Evolutionary conservation across 2,113 vertebrate species (phyloP), one percentile per base, ranked within the genome.

Genomic region (Shinisaurus crocodilurus): DNA sequence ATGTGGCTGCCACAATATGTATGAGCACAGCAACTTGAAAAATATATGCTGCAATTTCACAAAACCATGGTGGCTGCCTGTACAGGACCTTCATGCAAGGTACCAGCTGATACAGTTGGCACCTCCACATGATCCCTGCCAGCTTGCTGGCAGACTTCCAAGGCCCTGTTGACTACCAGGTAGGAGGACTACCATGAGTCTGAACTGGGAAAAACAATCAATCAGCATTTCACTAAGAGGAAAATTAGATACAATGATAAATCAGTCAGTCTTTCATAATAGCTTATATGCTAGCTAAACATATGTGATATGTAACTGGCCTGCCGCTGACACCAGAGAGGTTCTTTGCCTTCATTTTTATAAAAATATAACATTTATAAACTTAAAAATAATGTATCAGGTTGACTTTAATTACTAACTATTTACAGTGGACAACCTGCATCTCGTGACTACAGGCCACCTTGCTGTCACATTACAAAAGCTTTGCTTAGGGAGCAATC

Each of bases 401-500:
- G 18, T 18, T 80, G 63, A 37, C 0, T 0, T 8, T 65, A 8
- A 50, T 67, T 4, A 84, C 23, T 72, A 93, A 92, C 74, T 27
- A 92, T 9, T 92, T 88, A 65, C 12, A 93, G 23, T 69, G 0
- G 88, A 87, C 3, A 54, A 5, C 25, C 63, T 84, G 63, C 40
- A 90, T 63, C 89, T 72, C 85, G 37, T 75, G 84, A 16, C 65
- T 90, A 74, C 45, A 45, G 45, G 34, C 34, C 10, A 69, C 27
- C 20, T 5, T 63, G 16, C 5, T 74, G 69, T 40, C 37, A 75
- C 34, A 27, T n/a, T 82, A 70, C 50, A 75, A 75, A 67, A 85
- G 1, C 77, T 13, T 29, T 76, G 37, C 16, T 43, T 34, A 82
- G n/a, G n/a, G n/a, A n/a, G n/a, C n/a, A n/a, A n/a, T n/a, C n/a